A percentile compares a stretch with the other conserved stretches of the same genome.
phyloP scores from a whole-genome alignment of 2,113 vertebrate species.

The Rhinolophus sinicus region DNA sequence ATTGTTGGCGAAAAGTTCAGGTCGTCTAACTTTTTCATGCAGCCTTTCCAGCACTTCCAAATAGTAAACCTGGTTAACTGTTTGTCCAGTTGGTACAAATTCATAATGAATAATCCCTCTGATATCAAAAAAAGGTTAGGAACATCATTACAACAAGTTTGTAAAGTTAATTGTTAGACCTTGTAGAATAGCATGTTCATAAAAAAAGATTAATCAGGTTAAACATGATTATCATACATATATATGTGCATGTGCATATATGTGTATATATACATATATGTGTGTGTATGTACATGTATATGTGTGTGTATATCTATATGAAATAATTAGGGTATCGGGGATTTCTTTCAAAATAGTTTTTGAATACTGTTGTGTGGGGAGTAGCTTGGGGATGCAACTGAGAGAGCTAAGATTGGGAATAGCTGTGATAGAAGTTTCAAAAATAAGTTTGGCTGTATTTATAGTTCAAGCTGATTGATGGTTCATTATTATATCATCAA shows the following conservation, averaged over 20 bases:
- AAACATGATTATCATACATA: neutral
- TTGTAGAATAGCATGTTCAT: too few relatives aligned
- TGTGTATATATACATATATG: too few relatives aligned
- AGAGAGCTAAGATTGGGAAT: neutral
- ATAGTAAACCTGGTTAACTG: too few relatives aligned
- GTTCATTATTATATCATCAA: neutral
- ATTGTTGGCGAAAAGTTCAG: too few relatives aligned
- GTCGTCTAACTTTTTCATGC: too few relatives aligned
- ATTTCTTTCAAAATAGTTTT: conserved; percentile 27
- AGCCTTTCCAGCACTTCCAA: too few relatives aligned
- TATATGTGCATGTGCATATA: neutral
- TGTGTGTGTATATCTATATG: neutral
- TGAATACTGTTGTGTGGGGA: neutral
- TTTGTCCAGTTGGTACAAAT: too few relatives aligned
- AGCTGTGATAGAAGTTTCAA: neutral
- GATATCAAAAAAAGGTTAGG: too few relatives aligned
- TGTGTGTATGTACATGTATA: too few relatives aligned
- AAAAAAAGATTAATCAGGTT: neutral
- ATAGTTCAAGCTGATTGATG: neutral
- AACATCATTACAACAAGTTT: too few relatives aligned
- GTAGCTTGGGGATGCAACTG: neutral
- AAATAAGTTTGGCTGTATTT: neutral
- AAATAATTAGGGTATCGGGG: neutral
- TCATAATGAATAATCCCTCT: too few relatives aligned
- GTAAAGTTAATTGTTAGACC: too few relatives aligned